Base-by-base conservation (phyloP, 2,888 invertebrate genomes). In the Coelinius sp. region DNA sequence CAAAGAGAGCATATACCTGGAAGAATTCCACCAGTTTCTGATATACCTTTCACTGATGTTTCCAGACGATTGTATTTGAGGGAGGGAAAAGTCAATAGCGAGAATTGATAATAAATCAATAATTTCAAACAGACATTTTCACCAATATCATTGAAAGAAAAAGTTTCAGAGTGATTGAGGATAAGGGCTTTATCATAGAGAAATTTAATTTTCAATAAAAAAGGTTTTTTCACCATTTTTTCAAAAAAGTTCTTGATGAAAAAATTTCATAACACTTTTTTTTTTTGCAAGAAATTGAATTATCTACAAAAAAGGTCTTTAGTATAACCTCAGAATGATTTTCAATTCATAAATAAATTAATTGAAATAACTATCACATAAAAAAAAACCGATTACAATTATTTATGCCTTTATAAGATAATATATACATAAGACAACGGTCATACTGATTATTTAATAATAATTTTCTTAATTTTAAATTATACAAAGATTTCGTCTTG, bases 11-110 rank as follows among this genome's bases (percentile, higher is more conserved):
- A 79, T 53, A 76, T 79, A 35, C 79, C 82, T 17, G 85, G 83
- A 66, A 88, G 87, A 56, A 84, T 94, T 74, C 92, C 93, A 62
- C 90, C 90, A 63, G 90, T 93, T 73, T 89, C 89, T 78, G 94
- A 94, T 88, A 90, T 94, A 82, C 90, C 93, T 80, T 91, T 94
- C 77, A 89, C 91, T 78, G 89, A 91, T 86, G 93, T 94, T 68
- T 93, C 93, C 85, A 91, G 90, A 86, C 85, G 86, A 70, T 86
- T 91, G 76, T 91, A 91, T 86, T 85, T 90, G 73, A 82, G 20
- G 4, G 46, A 49, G 46, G n/a, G 41, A n/a, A n/a, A 10, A 8
- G 10, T 41, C n/a, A 41, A 41, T 41, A n/a, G 10, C 5, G 8
- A 41, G 41, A 12, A 41, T 10, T 10, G 5, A 10, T 38, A 10